Base-by-base conservation (phyloP, 1,140 invertebrate species). In the Belonocnema kinseyi region DNA sequence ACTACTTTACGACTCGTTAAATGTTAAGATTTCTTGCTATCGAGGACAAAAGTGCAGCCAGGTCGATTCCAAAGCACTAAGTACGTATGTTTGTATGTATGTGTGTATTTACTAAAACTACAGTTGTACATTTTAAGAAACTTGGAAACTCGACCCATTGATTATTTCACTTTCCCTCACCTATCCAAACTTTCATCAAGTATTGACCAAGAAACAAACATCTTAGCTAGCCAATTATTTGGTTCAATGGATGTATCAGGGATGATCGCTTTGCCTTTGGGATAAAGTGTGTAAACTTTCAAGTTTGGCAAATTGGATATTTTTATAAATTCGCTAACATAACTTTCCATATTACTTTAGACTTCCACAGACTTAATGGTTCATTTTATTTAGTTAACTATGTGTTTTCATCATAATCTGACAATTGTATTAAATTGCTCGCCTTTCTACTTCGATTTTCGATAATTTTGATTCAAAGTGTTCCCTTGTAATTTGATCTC, bases 1-100 rank as follows among this genome's bases (percentile, higher is more conserved):
- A 26, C 58, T 61, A 13, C 12, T 61, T 61, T 61, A 61, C 26
- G 21, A 61, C 19, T 61, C 58, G 58, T 61, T 61, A 61, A 26
- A 19, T 26, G 58, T 61, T 61, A 61, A 26, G 21, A 61, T 66
- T 10, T 4, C 61, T 66, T n/a, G 61, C 40, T 66, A 66, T 66
- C 61, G 61, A 66, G 61, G 26, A 66, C 61, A 66, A 14, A 66
- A 66, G 61, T 66, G 58, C 58, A 33, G 26, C 26, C 12, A 66
- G 58, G 58, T 66, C 58, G 58, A 66, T 66, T 66, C 26, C 21
- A 19, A 56, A 56, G n/a, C 17, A 17, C 21, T 66, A 66, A 40
- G 26, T 66, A 33, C 5, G 16, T 46, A 66, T 66, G 33, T 26
- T n/a, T 66, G 61, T 40, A 66, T 61, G 5, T 13, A 16, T 33